Evolutionary conservation across 2,797 vertebrate species (phyloP), one percentile per base, ranked within the genome.

Genomic region (Hapalemur alaotrensis): DNA sequence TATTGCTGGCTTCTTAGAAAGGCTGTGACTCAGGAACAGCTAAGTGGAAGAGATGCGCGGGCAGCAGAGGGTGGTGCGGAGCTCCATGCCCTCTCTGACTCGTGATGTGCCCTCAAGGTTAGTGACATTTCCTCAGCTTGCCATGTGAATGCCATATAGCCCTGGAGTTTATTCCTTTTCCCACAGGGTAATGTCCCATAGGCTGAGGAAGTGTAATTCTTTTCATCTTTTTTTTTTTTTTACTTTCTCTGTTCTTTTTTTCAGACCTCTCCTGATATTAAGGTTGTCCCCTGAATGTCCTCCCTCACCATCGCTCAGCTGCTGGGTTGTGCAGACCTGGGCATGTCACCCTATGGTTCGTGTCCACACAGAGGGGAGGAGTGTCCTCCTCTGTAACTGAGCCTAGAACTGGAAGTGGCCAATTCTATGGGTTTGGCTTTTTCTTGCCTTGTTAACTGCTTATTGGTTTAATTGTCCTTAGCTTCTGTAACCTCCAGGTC

Each of bases 401-500:
- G 8, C 32, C 20, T 72, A 28, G 28, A n/a, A 17, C 23, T 59
- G 25, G 30, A 79, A 82, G 30, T 32, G n/a, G 48, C 8, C 4
- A 54, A 70, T 92, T 92, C 43, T 41, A 4, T 57, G 48, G 50
- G 3, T 90, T 82, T n/a, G 30, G 11, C 23, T 70, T 87, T 82
- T 61, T 78, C 79, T 91, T 92, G 70, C 35, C 72, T 67, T 83
- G 65, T 86, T 75, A 43, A 82, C 82, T 89, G 52, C 63, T 70
- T 67, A 35, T 22, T 83, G 85, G 89, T 89, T 80, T 89, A 12
- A 89, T 89, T 5, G 3, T 95, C 46, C 48, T 95, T 81, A 50
- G 41, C 48, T 91, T 89, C 52, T n/a, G 2, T 94, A 54, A 92
- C 87, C 84, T 84, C 87, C 75, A 25, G 50, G 80, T 94, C 84